Conservation (phyloP, 2,888 invertebrate species). For the Morpho achilles region DNA sequence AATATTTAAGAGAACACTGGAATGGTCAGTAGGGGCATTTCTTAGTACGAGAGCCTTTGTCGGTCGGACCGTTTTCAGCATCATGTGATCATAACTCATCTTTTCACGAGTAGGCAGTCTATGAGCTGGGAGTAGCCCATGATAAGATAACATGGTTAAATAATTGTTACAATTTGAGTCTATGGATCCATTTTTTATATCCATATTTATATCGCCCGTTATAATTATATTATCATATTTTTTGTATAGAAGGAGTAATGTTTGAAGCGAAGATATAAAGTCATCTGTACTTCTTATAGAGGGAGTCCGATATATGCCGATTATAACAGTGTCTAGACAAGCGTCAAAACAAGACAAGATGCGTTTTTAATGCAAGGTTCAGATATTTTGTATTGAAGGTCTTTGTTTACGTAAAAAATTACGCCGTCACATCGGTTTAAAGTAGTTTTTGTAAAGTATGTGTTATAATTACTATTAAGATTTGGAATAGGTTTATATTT, state of each 20-base stretch:
- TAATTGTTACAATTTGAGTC: constrained; percentile 18
- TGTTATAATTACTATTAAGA: too few species aligned
- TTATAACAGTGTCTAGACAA: background rate
- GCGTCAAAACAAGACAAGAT: background rate
- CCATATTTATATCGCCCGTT: background rate
- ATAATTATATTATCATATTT: background rate
- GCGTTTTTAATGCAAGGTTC: too few species aligned
- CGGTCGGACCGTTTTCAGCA: constrained; percentile 16
- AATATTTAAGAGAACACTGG: constrained; percentile 16
- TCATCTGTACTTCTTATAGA: background rate
- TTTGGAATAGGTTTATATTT: background rate
- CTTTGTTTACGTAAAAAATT: too few species aligned
- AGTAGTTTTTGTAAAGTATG: too few species aligned
- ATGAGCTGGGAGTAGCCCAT: constrained; percentile 23
- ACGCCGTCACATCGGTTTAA: too few species aligned
- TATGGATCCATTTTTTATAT: constrained; percentile 15
- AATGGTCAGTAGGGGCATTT: constrained; percentile 21
- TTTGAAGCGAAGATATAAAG: background rate
- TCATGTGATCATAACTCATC: constrained; percentile 24
- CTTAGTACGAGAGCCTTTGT: constrained; percentile 15
- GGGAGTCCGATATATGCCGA: background rate
- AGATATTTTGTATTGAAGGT: too few species aligned
- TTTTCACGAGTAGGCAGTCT: constrained; percentile 21
- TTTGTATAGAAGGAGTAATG: background rate
- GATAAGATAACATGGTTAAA: constrained; percentile 16